phyloP scores from a whole-genome alignment of 2,113 vertebrate species.

The Etheostoma cragini region DNA sequence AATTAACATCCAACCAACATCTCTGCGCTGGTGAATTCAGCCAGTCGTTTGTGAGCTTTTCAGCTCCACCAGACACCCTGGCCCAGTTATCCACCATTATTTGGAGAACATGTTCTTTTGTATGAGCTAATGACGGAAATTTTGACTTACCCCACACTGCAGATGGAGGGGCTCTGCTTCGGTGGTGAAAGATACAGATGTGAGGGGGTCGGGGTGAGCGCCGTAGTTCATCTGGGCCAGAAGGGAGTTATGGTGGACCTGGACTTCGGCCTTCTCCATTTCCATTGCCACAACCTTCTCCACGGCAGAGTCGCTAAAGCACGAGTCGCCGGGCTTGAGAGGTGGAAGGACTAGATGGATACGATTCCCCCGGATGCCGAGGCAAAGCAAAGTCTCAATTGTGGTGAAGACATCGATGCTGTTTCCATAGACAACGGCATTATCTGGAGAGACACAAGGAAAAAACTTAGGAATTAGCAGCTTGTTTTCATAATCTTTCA shows the following conservation, averaged over 20 bases:
- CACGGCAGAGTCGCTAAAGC: constrained; percentile 79
- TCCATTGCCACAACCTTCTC: constrained; percentile 72
- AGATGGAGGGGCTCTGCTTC: constrained; percentile 78
- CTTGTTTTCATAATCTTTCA: background rate
- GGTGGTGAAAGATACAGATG: constrained; percentile 84
- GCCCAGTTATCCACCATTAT: constrained; percentile 34
- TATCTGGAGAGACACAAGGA: constrained; percentile 76
- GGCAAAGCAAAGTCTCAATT: constrained; percentile 84
- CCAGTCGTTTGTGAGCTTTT: constrained; percentile 21
- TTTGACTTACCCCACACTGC: constrained; percentile 87
- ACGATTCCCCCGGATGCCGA: constrained; percentile 83
- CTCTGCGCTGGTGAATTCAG: constrained; percentile 29
- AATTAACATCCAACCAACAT: constrained; percentile 41
- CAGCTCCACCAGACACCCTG: constrained; percentile 30
- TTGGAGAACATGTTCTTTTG: constrained; percentile 6
- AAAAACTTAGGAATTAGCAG: no score
- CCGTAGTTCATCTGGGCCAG: constrained; percentile 86
- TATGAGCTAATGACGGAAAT: constrained; percentile 10
- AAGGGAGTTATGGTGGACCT: constrained; percentile 76
- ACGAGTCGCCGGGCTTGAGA: constrained; percentile 21
- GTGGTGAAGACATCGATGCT: constrained; percentile 87
- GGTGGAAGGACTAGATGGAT: constrained; percentile 88
- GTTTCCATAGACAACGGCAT: constrained; percentile 90
- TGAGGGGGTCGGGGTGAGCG: constrained; percentile 77
- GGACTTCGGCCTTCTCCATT: constrained; percentile 71